Percentiles rank a stretch among this genome's conserved stretches.
These are phyloP conservation scores for Coenobita brevimanus DNA, from an alignment of 1,140 invertebrate species.

Conservation along the genomic window DNA sequence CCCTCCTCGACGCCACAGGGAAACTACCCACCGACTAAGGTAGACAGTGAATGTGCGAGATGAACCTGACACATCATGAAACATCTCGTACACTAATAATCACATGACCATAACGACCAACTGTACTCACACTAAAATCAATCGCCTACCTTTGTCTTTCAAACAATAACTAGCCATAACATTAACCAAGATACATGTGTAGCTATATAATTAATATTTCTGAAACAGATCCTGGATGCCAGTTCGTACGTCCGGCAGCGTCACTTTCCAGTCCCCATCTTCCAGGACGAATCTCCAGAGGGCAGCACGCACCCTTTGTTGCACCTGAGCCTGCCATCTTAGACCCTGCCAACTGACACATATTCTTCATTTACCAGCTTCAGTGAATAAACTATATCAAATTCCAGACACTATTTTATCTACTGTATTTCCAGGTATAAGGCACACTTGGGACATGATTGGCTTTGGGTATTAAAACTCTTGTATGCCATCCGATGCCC, in stretches of 20 bases:
- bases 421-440: too few relatives aligned
- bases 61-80: background rate
- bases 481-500: too few relatives aligned
- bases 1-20: constrained; percentile 3
- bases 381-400: too few relatives aligned
- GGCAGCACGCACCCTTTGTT: constrained; percentile 20
- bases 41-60: background rate
- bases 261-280: constrained; percentile 40
- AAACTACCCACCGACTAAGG: constrained; percentile 5
- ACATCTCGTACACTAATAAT: background rate
- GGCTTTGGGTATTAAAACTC: too few relatives aligned
- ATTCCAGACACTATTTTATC: too few relatives aligned
- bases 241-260: constrained; percentile 34
- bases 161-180: too few relatives aligned
- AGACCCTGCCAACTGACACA: background rate
- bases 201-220: background rate
- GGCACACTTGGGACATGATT: too few relatives aligned
- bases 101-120: too few relatives aligned
- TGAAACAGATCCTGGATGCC: background rate
- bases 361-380: too few relatives aligned
- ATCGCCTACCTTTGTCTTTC: too few relatives aligned
- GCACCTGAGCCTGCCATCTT: background rate
- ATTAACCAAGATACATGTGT: background rate
- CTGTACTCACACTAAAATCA: too few relatives aligned
- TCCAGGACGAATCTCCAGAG: constrained; percentile 18